Percentiles rank a stretch among this genome's conserved stretches.
These are phyloP conservation scores for Halichoeres trimaculatus DNA, from an alignment of 2,113 vertebrate species.

Conservation along the genomic window DNA sequence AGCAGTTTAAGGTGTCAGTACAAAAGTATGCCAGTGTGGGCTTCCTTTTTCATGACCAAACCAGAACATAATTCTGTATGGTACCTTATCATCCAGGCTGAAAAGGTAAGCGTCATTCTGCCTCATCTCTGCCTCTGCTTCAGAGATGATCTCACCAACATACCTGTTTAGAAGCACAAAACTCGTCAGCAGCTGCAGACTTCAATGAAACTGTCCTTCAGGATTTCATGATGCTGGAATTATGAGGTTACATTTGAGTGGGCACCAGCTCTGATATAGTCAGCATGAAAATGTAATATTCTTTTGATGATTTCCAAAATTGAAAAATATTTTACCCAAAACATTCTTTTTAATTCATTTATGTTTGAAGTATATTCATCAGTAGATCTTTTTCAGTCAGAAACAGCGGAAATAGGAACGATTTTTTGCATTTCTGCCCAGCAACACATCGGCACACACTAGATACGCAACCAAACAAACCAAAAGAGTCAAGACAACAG, in stretches of 20 bases:
- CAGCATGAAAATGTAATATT: slow-evolving; percentile 22
- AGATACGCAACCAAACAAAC: too few species aligned
- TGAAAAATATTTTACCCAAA: not conserved
- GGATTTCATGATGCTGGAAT: not conserved
- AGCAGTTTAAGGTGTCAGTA: not conserved
- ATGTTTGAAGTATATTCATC: not conserved
- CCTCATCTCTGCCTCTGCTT: slow-evolving; percentile 93
- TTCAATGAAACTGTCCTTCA: not conserved
- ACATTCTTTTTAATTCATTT: not conserved
- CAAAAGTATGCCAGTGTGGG: not conserved
- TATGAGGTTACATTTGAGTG: not conserved
- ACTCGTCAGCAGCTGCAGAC: not conserved
- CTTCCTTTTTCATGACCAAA: not conserved
- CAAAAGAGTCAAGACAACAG: too few species aligned
- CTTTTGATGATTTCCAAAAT: not conserved
- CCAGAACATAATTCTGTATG: too few species aligned
- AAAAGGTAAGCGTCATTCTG: slow-evolving; percentile 97
- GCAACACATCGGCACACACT: too few species aligned
- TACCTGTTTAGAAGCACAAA: slow-evolving; percentile 83
- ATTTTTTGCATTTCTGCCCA: too few species aligned
- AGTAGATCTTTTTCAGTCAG: not conserved
- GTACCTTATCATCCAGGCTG: slow-evolving; percentile 95
- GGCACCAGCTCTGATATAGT: slow-evolving; percentile 9
- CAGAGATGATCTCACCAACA: slow-evolving; percentile 96
- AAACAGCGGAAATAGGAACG: not conserved